These are phyloP conservation scores for Sinopyrophorus schimmeli DNA, from an alignment of 2,888 invertebrate genomes.

Conservation along the genomic window DNA sequence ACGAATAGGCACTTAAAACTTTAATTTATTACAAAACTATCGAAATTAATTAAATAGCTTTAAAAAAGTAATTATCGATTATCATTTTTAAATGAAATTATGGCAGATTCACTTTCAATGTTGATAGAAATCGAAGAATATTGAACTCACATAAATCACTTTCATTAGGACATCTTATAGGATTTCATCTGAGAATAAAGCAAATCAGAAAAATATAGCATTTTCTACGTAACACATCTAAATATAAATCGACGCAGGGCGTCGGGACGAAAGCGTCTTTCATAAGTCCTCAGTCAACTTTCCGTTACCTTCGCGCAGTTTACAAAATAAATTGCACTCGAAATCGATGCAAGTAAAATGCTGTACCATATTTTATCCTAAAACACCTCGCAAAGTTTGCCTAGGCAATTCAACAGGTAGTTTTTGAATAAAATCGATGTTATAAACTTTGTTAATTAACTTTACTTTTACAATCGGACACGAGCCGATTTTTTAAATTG, in stretches of 20 bases:
- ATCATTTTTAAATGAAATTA: too few species aligned
- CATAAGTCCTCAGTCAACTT: constrained; percentile 24
- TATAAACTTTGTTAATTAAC: neutral
- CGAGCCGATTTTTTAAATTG: too few species aligned
- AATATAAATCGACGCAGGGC: constrained; percentile 23
- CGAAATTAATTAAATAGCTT: too few species aligned
- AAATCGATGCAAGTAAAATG: too few species aligned
- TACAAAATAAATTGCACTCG: neutral
- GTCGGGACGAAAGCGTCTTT: constrained; percentile 27
- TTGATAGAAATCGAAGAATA: constrained; percentile 3
- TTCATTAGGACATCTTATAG: constrained; percentile 23
- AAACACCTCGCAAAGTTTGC: too few species aligned
- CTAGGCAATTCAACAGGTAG: constrained; percentile 16
- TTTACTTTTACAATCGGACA: neutral
- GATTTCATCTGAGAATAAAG: constrained; percentile 21
- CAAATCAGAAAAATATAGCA: constrained; percentile 19
- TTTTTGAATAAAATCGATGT: neutral
- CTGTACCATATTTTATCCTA: too few species aligned
- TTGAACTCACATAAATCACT: constrained; percentile 19
- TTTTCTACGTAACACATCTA: constrained; percentile 22
- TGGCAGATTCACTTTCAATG: too few species aligned
- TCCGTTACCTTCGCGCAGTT: constrained; percentile 15
- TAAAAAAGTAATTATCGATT: too few species aligned
- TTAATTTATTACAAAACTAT: too few species aligned
- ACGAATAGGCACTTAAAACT: too few species aligned